These are phyloP conservation scores for Platycheirus rosarum DNA, from an alignment of 2,888 invertebrate genomes.

Conservation along the genomic window DNA sequence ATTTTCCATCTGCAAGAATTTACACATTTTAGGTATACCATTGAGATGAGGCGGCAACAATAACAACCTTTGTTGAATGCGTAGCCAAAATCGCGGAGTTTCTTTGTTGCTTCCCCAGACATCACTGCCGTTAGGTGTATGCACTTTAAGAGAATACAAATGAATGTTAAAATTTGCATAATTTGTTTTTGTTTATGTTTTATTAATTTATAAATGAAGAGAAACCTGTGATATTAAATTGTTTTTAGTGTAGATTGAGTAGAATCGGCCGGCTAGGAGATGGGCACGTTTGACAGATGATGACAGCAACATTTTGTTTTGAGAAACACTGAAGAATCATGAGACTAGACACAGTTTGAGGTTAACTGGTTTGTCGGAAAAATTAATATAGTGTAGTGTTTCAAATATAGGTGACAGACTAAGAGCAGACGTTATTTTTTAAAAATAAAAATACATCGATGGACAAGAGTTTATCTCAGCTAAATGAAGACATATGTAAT, in stretches of 20 bases:
- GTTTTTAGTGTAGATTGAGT: constrained; percentile 7
- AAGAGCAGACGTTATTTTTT: too few relatives aligned
- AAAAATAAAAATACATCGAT: too few relatives aligned
- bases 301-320: constrained; percentile 30
- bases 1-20: constrained; percentile 85
- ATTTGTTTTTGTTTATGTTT: constrained; percentile 9
- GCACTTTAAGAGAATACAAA: constrained; percentile 47
- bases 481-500: too few relatives aligned
- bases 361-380: too few relatives aligned
- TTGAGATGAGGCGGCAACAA: not conserved
- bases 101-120: constrained; percentile 65
- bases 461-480: too few relatives aligned
- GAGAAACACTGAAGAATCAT: too few relatives aligned
- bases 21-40: constrained; percentile 12
- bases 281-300: not conserved
- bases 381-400: too few relatives aligned
- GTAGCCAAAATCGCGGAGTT: constrained; percentile 83
- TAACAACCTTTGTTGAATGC: constrained; percentile 84
- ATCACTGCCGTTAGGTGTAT: constrained; percentile 27
- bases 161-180: constrained; percentile 21
- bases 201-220: not conserved
- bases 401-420: too few relatives aligned
- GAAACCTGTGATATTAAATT: constrained; percentile 30
- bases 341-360: not conserved
- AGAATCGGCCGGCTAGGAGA: constrained; percentile 25